Evolutionary conservation across 2,113 vertebrate genomes (phyloP).

Genomic region (Abramis brama): DNA sequence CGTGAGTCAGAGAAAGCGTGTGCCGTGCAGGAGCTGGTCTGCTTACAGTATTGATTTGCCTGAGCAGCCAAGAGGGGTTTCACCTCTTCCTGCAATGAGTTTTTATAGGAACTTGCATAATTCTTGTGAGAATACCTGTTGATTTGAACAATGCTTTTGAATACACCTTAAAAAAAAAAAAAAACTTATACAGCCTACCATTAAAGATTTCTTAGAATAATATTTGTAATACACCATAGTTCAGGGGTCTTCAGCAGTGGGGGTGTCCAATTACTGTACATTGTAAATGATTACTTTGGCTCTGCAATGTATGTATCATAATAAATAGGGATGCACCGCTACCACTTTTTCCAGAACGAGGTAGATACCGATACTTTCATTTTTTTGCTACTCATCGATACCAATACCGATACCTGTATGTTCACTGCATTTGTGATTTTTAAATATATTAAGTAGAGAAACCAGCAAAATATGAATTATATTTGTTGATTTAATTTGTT

Average conservation of each 20-base stretch:
- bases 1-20: conserved; percentile 73
- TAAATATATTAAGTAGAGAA: no score
- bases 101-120: conserved; percentile 26
- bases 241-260: neutral
- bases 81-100: conserved; percentile 44
- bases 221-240: neutral
- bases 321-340: no score
- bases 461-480: no score
- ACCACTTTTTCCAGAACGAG: no score
- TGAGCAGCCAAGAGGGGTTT: conserved; percentile 25
- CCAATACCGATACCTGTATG: no score
- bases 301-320: neutral
- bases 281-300: neutral
- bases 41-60: conserved; percentile 70
- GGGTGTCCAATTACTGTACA: neutral
- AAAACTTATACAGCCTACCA: neutral
- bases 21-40: conserved; percentile 56
- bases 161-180: neutral
- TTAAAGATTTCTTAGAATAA: neutral
- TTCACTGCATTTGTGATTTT: no score
- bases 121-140: neutral
- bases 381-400: no score
- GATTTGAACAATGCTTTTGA: neutral
- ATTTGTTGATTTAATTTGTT: no score
- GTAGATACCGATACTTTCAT: no score